A percentile compares a stretch with the other conserved stretches of the same genome.
phyloP scores from a whole-genome alignment of 2,888 invertebrate genomes.

The Cybosia mesomella region DNA sequence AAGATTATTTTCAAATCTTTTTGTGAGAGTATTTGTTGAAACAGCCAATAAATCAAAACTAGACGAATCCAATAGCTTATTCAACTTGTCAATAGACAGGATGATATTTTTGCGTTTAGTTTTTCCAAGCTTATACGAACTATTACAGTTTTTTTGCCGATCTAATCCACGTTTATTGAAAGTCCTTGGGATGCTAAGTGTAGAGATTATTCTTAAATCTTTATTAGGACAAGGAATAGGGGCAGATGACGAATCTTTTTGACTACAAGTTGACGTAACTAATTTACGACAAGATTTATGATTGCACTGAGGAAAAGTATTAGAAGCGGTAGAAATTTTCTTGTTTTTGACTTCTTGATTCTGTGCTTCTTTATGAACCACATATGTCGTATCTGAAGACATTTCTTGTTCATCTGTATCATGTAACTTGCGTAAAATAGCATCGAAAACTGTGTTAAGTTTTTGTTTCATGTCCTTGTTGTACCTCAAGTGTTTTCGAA shows the following conservation, averaged over 20 bases:
- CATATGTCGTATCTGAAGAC: constrained; percentile 66
- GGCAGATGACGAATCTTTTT: constrained; percentile 50
- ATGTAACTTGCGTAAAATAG: constrained; percentile 62
- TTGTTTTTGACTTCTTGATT: constrained; percentile 56
- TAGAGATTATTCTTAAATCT: constrained; percentile 69
- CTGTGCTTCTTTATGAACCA: constrained; percentile 56
- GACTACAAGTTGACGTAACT: constrained; percentile 11
- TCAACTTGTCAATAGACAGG: constrained; percentile 49
- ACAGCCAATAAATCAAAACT: constrained; percentile 64
- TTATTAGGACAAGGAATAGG: constrained; percentile 63
- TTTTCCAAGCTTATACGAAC: constrained; percentile 47
- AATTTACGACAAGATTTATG: constrained; percentile 13
- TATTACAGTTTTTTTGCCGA: constrained; percentile 32
- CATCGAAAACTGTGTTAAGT: constrained; percentile 65
- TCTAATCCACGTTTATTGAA: constrained; percentile 47
- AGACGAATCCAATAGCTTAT: constrained; percentile 52
- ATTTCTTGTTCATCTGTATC: constrained; percentile 32
- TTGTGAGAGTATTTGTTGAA: constrained; percentile 66
- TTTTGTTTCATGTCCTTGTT: constrained; percentile 64
- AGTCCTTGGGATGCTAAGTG: constrained; percentile 74
- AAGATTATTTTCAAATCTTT: constrained; percentile 53
- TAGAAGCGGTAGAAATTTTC: constrained; percentile 50
- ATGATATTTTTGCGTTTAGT: constrained; percentile 52
- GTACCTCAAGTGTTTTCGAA: constrained; percentile 64
- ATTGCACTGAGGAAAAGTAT: constrained; percentile 48